Evolutionary conservation across 1,140 invertebrate species (phyloP), one percentile per base, ranked within the genome.

Genomic region (Drosophila sucinea): DNA sequence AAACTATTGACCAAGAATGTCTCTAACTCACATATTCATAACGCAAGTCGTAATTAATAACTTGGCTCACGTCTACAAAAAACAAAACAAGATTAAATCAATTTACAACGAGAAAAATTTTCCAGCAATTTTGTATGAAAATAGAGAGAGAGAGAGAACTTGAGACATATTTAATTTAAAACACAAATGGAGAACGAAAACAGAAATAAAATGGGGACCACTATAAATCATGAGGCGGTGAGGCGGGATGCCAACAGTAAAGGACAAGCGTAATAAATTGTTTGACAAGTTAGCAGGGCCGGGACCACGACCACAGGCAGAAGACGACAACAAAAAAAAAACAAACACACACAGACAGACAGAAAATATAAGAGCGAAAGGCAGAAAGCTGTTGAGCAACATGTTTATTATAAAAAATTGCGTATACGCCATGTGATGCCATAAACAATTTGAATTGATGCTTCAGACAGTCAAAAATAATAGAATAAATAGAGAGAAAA

Each of bases 391-490:
- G 79, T 64, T 60, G 65, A 82, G 83, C 83, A 87, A 86, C 82
- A 87, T 86, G 82, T 87, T 87, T 86, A 86, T 82, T 86, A 87
- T 87, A 87, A 87, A 75, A 82, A 86, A 86, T 86, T 86, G 83
- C 75, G 83, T 77, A 86, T 85, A 85, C 82, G 71, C 82, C 82
- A 82, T 87, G 83, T 86, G 79, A 76, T 70, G 75, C 82, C 83
- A 70, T 87, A 72, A 76, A 79, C 71, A 87, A 82, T 76, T 76
- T 87, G 75, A 87, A 87, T 76, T 82, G 79, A 81, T 78, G 70
- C 69, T 60, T 27, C 25, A 54, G 41, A 62, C 41, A 70, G 10
- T 51, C 23, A 64, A 27, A 58, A 54, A 44, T 17, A 1, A n/a
- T 27, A 47, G 23, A 30, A 23, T 29, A 30, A 44, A 25, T 3